Conservation (phyloP, 2,113 vertebrate species). For the Naja naja region DNA sequence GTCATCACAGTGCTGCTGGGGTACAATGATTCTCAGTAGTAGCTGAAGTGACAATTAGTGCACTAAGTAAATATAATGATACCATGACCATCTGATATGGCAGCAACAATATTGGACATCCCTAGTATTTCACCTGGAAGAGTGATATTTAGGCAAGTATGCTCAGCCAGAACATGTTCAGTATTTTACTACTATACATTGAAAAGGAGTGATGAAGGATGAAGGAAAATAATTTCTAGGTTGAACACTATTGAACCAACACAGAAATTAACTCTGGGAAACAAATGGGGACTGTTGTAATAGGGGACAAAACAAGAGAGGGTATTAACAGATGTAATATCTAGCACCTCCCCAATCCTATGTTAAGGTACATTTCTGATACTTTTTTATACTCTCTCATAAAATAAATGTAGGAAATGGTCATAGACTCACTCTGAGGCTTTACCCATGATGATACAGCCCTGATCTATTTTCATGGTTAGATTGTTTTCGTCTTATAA, state of each 20-base stretch:
- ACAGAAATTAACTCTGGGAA: background rate
- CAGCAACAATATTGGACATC: background rate
- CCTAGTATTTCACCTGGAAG: background rate
- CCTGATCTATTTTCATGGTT: background rate
- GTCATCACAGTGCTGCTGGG: background rate
- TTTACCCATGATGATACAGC: too few species aligned
- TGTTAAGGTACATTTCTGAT: background rate
- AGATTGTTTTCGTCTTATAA: background rate
- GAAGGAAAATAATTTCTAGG: background rate
- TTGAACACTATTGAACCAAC: background rate
- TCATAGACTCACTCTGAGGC: background rate
- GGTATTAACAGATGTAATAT: background rate
- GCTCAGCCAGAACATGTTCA: background rate
- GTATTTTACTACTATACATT: background rate
- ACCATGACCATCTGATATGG: background rate
- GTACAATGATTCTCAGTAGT: background rate
- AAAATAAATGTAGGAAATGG: background rate
- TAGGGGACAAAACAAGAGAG: background rate
- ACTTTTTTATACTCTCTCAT: too few species aligned
- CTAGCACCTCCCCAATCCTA: background rate
- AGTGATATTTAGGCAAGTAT: background rate
- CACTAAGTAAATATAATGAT: background rate
- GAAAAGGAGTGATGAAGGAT: background rate
- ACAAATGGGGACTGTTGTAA: background rate
- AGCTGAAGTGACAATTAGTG: accelerated